Evolutionary conservation across 2,113 vertebrate genomes (phyloP), one percentile per base, ranked within the genome.

Genomic region (Daphoenositta chrysoptera): DNA sequence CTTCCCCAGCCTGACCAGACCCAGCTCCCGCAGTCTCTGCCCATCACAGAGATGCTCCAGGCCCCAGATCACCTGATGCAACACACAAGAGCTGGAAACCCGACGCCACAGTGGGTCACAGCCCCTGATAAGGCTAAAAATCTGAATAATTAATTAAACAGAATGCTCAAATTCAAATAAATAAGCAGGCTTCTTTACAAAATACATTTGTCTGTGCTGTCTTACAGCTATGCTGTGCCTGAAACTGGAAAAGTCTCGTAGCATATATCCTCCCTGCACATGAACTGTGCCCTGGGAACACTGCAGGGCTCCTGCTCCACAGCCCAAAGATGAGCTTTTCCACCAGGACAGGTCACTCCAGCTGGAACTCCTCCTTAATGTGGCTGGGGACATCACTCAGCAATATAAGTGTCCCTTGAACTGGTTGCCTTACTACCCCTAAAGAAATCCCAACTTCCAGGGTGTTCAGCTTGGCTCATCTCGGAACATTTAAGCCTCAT

Each of bases 31-130:
- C 57, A 39, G 69, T 0, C 33, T 17, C 27, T 54, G 68, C n/a
- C 6, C 35, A 3, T 5, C 53, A 0, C 39, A 23, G 3, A 54
- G n/a, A 6, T 13, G 64, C 65, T 45, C 2, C 75, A 56, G 15
- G 56, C 0, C 30, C 21, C 48, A 35, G 6, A 35, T 2, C 31
- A 1, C 33, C 50, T 56, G 10, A 7, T 5, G 40, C 8, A 53
- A 21, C 15, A 28, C 63, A 50, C 4, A 63, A 35, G 27, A 77
- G 15, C 15, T 35, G 12, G 23, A 72, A 81, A 47, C 35, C 8
- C 51, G 45, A 37, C 4, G 73, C 42, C 33, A 31, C 11, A 22
- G 47, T 22, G 7, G 19, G 40, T 40, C 40, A n/a, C 28, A 40
- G 42, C 42, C 60, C 20, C 13, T 57, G 20, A 54, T 15, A 19